Evolutionary conservation across 2,888 invertebrate species (phyloP).

Genomic region (Cotesia congregata): DNA sequence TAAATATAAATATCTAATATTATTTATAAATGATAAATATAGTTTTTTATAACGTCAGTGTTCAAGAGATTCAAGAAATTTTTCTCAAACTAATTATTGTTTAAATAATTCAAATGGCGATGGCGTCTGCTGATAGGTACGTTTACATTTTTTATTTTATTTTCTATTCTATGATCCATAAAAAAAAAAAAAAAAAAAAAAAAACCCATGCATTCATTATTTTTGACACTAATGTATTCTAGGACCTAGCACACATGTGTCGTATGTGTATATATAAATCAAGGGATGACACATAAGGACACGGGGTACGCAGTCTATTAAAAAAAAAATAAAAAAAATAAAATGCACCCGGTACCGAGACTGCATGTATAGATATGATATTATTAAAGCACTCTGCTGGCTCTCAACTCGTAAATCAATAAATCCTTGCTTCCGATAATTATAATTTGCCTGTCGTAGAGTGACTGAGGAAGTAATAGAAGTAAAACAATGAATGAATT

Average conservation of each 20-base stretch:
- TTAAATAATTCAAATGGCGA: constrained; percentile 36
- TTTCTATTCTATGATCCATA: too few relatives aligned
- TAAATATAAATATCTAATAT: background rate
- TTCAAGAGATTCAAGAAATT: background rate
- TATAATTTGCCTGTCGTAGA: background rate
- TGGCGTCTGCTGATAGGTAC: constrained; percentile 61
- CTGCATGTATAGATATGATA: constrained; percentile 15
- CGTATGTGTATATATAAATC: background rate
- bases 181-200: background rate
- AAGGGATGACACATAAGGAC: background rate
- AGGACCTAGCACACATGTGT: background rate
- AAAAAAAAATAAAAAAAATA: background rate
- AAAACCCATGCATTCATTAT: background rate
- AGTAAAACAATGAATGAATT: background rate
- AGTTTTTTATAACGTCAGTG: constrained; percentile 6
- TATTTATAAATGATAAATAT: constrained; percentile 12
- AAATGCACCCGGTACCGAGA: constrained; percentile 1
- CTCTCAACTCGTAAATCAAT: constrained; percentile 52
- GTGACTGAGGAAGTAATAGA: background rate
- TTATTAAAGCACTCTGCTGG: constrained; percentile 12
- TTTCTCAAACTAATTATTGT: background rate
- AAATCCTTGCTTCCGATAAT: constrained; percentile 47
- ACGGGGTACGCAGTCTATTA: background rate
- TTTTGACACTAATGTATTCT: background rate
- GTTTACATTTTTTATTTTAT: constrained; percentile 33